Conservation (phyloP, 2,888 invertebrate species). For the Hemistola chrysoprasaria region DNA sequence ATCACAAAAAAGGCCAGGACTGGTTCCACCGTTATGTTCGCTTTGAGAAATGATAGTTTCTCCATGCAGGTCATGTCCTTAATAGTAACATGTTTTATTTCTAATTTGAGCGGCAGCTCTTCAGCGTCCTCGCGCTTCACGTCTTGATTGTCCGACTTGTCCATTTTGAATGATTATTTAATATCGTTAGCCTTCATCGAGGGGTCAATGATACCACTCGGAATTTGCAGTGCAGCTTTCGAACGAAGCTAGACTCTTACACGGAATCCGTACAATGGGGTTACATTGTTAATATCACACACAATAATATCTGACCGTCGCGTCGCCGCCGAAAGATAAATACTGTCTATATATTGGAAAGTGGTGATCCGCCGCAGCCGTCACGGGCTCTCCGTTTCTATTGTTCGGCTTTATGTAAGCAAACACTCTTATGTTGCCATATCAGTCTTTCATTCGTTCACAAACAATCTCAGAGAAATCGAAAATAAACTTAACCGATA, state of each 20-base stretch:
- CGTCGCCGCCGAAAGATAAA: constrained; percentile 36
- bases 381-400: constrained; percentile 44
- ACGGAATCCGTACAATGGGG: neutral
- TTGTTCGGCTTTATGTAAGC: constrained; percentile 61
- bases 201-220: constrained; percentile 10
- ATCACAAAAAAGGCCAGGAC: constrained; percentile 84
- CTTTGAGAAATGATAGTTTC: constrained; percentile 72
- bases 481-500: constrained; percentile 57
- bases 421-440: constrained; percentile 70
- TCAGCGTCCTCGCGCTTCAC: constrained; percentile 44
- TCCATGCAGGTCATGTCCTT: constrained; percentile 60
- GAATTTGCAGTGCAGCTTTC: neutral
- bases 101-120: constrained; percentile 55
- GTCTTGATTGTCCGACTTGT: constrained; percentile 40
- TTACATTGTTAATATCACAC: constrained; percentile 45
- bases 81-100: constrained; percentile 44
- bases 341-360: constrained; percentile 49
- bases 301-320: constrained; percentile 37
- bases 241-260: constrained; percentile 1
- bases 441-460: constrained; percentile 60
- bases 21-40: constrained; percentile 86
- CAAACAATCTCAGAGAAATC: constrained; percentile 57
- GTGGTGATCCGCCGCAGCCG: constrained; percentile 36
- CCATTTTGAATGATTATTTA: constrained; percentile 40
- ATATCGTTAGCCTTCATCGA: constrained; percentile 15